Evolutionary conservation across 2,797 vertebrate genomes (phyloP).

Genomic region (Miichthys miiuy): DNA sequence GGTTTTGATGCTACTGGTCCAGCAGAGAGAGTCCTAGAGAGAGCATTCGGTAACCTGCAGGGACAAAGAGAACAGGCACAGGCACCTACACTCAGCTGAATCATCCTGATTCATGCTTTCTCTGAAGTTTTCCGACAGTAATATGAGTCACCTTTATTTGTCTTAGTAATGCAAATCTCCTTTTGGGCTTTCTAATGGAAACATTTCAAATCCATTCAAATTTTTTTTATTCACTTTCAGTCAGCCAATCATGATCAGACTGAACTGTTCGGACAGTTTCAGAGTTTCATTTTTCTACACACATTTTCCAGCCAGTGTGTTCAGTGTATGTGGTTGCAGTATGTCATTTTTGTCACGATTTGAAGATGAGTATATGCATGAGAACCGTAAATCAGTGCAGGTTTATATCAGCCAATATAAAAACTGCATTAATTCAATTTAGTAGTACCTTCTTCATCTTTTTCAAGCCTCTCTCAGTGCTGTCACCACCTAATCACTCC

Average conservation of each 20-base stretch:
- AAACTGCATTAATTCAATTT: background rate
- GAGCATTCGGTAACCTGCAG: background rate
- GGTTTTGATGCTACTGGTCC: too few species aligned
- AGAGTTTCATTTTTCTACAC: background rate
- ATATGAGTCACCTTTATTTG: too few species aligned
- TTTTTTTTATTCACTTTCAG: background rate
- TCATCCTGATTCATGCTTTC: background rate
- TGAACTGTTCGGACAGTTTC: background rate
- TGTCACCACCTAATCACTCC: background rate
- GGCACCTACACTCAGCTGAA: background rate
- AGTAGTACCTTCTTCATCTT: background rate
- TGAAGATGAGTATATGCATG: background rate
- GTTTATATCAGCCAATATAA: background rate
- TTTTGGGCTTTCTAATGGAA: background rate
- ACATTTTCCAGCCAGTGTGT: background rate
- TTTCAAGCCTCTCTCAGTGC: too few species aligned
- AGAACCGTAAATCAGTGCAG: background rate
- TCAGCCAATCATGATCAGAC: background rate
- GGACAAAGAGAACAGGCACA: constrained; percentile 3
- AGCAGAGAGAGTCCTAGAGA: too few species aligned
- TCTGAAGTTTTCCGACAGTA: background rate
- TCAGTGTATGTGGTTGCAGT: background rate
- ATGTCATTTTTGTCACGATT: background rate
- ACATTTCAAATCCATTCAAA: background rate
- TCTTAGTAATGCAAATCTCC: too few species aligned